A percentile compares a stretch with the other conserved stretches of the same genome.
Conservation (phyloP, 2,888 invertebrate species). For the Xestia ashworthii region DNA sequence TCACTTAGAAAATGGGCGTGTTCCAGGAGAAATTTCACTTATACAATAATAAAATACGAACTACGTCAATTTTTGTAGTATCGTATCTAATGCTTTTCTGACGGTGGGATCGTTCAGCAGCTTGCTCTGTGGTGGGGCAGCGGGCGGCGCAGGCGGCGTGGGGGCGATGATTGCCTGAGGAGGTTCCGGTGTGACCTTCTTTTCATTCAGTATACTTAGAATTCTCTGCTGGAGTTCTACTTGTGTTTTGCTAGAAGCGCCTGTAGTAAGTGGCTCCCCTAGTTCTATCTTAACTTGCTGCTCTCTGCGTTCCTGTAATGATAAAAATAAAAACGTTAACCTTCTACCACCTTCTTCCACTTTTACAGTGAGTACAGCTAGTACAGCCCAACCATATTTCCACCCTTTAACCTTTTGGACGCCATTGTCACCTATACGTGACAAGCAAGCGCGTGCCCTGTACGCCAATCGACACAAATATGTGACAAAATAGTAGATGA, state of each 20-base stretch:
- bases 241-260: constrained; percentile 90
- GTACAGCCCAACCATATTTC: neutral
- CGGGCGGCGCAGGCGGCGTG: constrained; percentile 66
- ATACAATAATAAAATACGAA: constrained; percentile 17
- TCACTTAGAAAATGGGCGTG: neutral
- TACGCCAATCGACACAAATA: no score
- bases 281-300: constrained; percentile 94
- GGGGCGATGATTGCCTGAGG: constrained; percentile 71
- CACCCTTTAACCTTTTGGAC: neutral
- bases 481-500: no score
- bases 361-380: neutral
- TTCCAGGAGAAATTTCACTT: constrained; percentile 33
- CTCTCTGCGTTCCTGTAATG: constrained; percentile 92
- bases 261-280: constrained; percentile 91
- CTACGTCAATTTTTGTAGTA: constrained; percentile 86
- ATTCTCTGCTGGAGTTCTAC: constrained; percentile 94
- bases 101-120: constrained; percentile 95
- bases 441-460: no score
- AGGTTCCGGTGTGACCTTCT: constrained; percentile 80
- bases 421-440: no score
- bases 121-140: constrained; percentile 83
- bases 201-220: constrained; percentile 94
- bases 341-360: neutral
- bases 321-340: constrained; percentile 1
- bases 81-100: constrained; percentile 94